Percentiles rank a stretch among this genome's conserved stretches.
These are phyloP conservation scores for Polyommatus iphigenia DNA, from an alignment of 2,888 invertebrate species.

Conservation along the genomic window DNA sequence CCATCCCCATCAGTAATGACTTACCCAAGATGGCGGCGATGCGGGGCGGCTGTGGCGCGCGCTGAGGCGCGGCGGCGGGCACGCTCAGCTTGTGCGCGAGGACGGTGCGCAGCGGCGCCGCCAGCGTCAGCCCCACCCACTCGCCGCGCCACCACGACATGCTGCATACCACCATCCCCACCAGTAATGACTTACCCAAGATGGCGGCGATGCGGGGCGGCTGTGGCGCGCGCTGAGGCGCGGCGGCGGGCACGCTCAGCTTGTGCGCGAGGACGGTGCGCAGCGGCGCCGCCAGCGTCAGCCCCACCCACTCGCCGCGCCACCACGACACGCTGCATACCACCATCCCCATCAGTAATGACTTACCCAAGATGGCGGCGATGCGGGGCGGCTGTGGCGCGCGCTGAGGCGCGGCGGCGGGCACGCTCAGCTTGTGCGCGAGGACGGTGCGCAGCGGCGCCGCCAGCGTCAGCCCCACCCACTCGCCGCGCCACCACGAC, in stretches of 20 bases:
- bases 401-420: slow-evolving; percentile 47
- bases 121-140: too few species aligned
- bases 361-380: slow-evolving; percentile 53
- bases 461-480: slow-evolving; percentile 81
- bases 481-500: slow-evolving; percentile 83
- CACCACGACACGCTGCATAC: too few species aligned
- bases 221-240: slow-evolving; percentile 40
- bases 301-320: too few species aligned
- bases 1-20: slow-evolving; percentile 71
- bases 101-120: slow-evolving; percentile 72
- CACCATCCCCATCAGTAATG: too few species aligned
- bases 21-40: too few species aligned
- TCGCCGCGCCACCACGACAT: too few species aligned
- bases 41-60: slow-evolving; percentile 43
- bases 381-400: slow-evolving; percentile 45
- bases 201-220: slow-evolving; percentile 48
- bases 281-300: too few species aligned
- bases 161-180: too few species aligned
- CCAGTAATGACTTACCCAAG: too few species aligned
- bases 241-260: slow-evolving; percentile 59
- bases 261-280: slow-evolving; percentile 67
- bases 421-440: slow-evolving; percentile 63
- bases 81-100: slow-evolving; percentile 65
- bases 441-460: slow-evolving; percentile 76
- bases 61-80: slow-evolving; percentile 49